Base-by-base conservation (phyloP, 2,888 invertebrate genomes). In the Stenchaetothrips biformis region DNA sequence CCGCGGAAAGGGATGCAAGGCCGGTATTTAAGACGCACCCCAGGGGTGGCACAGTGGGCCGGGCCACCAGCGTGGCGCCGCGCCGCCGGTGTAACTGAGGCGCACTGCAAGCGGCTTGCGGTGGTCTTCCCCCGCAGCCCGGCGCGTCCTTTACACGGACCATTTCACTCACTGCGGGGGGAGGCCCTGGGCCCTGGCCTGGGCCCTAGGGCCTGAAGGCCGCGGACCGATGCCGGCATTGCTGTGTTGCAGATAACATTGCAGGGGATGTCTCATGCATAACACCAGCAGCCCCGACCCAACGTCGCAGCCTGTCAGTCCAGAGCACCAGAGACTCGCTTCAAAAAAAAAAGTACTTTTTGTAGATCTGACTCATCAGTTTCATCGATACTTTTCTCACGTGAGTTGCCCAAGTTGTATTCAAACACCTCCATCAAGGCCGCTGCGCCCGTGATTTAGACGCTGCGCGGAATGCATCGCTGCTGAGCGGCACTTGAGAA, bases 211-310 rank as follows among this genome's bases (percentile, higher is more conserved):
- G 53, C 53, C n/a, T n/a, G n/a, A n/a, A n/a, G n/a, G n/a, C n/a
- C n/a, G n/a, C n/a, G n/a, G n/a, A n/a, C n/a, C 53, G 53, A 9
- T 16, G 53, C 53, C 53, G 67, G 67, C 67, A 21, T 11, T 7
- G 25, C 21, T 21, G 67, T 74, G 25, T 21, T 74, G 67, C 67
- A 25, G 67, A 74, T 74, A 74, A 74, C 67, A 21, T 74, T 74
- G 67, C 67, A 74, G 67, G 25, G 67, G 67, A 74, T 21, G 67
- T 74, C 67, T 25, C 67, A 74, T 74, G 25, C 67, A 74, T 74
- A 53, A 53, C 13, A 18, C 53, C 53, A 13, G 53, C 53, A 53
- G 16, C 18, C 53, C 53, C 8, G 53, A 7, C 8, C 53, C 53
- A 18, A 13, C 53, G 16, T 18, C 53, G 13, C 53, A 37, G 37